Evolutionary conservation across 2,113 vertebrate genomes (phyloP).

Genomic region (Hippocampus barbouri): DNA sequence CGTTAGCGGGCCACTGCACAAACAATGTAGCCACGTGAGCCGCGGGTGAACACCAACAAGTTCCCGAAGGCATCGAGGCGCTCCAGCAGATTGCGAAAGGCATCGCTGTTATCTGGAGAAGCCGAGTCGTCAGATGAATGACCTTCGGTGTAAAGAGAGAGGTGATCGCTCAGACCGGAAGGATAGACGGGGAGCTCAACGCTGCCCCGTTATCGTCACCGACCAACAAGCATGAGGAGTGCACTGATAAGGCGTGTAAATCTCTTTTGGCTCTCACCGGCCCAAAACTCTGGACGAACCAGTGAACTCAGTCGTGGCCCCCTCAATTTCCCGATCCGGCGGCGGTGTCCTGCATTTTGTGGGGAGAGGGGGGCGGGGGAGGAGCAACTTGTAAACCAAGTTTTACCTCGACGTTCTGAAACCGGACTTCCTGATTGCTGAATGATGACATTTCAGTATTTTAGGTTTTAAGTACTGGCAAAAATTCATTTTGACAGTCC

Average conservation of each 20-base stretch:
- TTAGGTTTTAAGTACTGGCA: neutral
- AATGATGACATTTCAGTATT: no score
- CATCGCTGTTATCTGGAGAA: neutral
- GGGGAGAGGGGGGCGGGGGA: no score
- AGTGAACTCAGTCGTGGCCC: neutral
- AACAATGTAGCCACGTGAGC: neutral
- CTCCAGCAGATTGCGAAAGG: neutral
- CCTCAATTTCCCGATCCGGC: neutral
- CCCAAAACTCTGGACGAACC: neutral
- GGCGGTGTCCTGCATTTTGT: neutral
- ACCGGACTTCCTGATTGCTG: no score
- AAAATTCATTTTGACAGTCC: neutral
- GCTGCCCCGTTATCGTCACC: neutral
- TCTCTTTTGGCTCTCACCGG: slow-evolving; percentile 1
- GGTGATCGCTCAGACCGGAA: neutral
- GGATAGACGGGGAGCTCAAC: neutral
- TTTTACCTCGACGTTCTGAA: neutral
- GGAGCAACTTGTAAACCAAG: neutral
- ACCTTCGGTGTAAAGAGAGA: neutral
- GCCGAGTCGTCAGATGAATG: neutral
- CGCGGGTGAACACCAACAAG: neutral
- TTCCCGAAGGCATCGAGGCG: neutral
- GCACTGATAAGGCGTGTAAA: neutral
- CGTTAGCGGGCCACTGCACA: neutral
- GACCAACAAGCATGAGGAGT: neutral